phyloP scores from a whole-genome alignment of 2,888 invertebrate species.

The Shargacucullia verbasci region DNA sequence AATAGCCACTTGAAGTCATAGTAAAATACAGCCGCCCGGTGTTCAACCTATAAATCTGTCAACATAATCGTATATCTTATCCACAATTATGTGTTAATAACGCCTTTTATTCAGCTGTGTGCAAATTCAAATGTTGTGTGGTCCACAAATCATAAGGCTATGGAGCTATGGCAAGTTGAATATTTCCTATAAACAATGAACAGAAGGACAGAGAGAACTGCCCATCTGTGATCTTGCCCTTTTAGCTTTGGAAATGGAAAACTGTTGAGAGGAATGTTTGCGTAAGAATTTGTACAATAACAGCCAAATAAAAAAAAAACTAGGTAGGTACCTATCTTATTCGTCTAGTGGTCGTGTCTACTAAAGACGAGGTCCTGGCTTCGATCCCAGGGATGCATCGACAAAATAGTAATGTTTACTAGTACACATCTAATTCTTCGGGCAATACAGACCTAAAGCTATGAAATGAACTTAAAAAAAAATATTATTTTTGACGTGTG shows the following conservation, averaged over 20 bases:
- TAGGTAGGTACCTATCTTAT: too few relatives aligned
- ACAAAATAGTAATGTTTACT: too few relatives aligned
- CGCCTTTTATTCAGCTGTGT: constrained; percentile 35
- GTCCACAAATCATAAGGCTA: constrained; percentile 47
- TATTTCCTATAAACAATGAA: constrained; percentile 39
- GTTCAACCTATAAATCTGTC: constrained; percentile 54
- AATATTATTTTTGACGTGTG: too few relatives aligned
- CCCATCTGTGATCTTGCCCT: constrained; percentile 5
- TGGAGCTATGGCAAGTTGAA: too few relatives aligned
- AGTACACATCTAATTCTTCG: too few relatives aligned
- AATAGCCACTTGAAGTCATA: constrained; percentile 27
- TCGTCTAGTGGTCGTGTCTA: too few relatives aligned
- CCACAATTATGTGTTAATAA: constrained; percentile 67
- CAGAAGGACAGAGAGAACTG: constrained; percentile 16
- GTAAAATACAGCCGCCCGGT: constrained; percentile 30
- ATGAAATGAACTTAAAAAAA: too few relatives aligned
- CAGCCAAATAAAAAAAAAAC: too few relatives aligned
- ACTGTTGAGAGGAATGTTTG: constrained; percentile 1
- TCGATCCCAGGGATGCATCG: too few relatives aligned
- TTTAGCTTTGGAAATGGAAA: constrained; percentile 6
- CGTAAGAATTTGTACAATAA: not conserved
- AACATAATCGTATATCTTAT: constrained; percentile 59
- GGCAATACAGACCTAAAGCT: too few relatives aligned
- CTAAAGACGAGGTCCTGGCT: too few relatives aligned
- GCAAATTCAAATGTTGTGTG: constrained; percentile 17